phyloP scores from a whole-genome alignment of 2,797 vertebrate genomes.

The Falco novaeseelandiae region DNA sequence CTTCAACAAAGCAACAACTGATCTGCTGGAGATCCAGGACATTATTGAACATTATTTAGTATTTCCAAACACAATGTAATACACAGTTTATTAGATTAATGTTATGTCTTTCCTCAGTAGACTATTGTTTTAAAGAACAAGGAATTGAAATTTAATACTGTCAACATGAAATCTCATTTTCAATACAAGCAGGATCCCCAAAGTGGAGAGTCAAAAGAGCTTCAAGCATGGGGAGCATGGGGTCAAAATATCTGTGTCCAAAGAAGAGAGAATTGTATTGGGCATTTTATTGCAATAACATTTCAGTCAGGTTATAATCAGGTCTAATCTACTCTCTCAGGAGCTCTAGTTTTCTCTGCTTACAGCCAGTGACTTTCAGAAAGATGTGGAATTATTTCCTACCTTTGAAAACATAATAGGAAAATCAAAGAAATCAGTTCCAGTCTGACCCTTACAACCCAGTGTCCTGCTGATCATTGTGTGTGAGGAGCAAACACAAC shows the following conservation, averaged over 20 bases:
- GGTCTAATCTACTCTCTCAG: slow-evolving; percentile 51
- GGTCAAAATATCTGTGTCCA: slow-evolving; percentile 40
- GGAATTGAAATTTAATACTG: not conserved
- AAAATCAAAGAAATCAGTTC: slow-evolving; percentile 68
- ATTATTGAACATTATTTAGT: not conserved
- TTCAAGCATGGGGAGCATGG: not conserved
- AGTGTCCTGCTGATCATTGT: slow-evolving; percentile 26
- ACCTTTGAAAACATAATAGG: slow-evolving; percentile 49
- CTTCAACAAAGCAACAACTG: not conserved
- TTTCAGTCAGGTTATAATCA: slow-evolving; percentile 62
- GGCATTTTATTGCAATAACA: slow-evolving; percentile 43
- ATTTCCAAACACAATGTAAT: not conserved
- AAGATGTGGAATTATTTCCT: slow-evolving; percentile 39
- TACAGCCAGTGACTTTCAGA: slow-evolving; percentile 39
- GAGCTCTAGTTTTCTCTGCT: slow-evolving; percentile 45
- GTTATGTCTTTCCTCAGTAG: not conserved
- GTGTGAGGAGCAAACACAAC: slow-evolving; percentile 51
- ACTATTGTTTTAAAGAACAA: not conserved
- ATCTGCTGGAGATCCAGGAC: not conserved
- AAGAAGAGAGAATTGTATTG: not conserved
- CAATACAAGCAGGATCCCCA: not conserved
- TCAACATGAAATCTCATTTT: not conserved
- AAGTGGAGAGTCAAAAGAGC: not conserved
- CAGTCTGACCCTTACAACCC: slow-evolving; percentile 33
- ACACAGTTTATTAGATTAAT: not conserved